phyloP scores from a whole-genome alignment of 30 jellyfish, hydroid and myxozoan species.

The Aurelia sp. region DNA sequence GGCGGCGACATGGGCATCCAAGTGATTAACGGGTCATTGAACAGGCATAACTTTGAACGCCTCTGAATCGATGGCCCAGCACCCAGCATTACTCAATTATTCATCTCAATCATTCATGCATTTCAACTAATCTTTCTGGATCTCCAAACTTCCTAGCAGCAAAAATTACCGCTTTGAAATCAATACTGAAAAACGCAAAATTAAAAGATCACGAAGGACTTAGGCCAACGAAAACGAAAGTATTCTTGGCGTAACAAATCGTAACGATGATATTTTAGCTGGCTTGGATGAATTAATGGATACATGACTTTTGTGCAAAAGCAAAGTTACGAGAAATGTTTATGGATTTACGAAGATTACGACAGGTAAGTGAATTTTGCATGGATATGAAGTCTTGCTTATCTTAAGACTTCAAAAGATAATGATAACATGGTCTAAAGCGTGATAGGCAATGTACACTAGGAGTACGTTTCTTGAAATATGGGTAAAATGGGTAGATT shows the following conservation, averaged over 20 bases:
- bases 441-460: neutral
- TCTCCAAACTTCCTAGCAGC: neutral
- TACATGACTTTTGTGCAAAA: neutral
- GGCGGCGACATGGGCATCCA: slow-evolving; percentile 28
- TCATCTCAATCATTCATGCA: slow-evolving; percentile 28
- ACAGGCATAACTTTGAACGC: slow-evolving; percentile 30
- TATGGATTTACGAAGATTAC: slow-evolving; percentile 19
- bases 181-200: too few species aligned
- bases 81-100: slow-evolving; percentile 19
- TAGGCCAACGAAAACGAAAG: too few species aligned
- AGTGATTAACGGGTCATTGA: slow-evolving; percentile 59
- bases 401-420: neutral
- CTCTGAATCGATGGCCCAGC: slow-evolving; percentile 4
- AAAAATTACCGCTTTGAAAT: too few species aligned
- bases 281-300: neutral
- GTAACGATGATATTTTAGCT: too few species aligned
- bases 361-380: slow-evolving; percentile 26
- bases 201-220: too few species aligned
- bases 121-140: slow-evolving; percentile 11
- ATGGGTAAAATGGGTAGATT: too few species aligned
- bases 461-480: too few species aligned
- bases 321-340: slow-evolving; percentile 18
- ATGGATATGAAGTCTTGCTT: neutral
- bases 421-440: neutral
- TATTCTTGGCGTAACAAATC: too few species aligned